Percentiles rank a stretch among this genome's conserved stretches.
These are phyloP conservation scores for Corythoichthys haematopterus DNA, from an alignment of 2,113 vertebrate genomes.

Conservation along the genomic window DNA sequence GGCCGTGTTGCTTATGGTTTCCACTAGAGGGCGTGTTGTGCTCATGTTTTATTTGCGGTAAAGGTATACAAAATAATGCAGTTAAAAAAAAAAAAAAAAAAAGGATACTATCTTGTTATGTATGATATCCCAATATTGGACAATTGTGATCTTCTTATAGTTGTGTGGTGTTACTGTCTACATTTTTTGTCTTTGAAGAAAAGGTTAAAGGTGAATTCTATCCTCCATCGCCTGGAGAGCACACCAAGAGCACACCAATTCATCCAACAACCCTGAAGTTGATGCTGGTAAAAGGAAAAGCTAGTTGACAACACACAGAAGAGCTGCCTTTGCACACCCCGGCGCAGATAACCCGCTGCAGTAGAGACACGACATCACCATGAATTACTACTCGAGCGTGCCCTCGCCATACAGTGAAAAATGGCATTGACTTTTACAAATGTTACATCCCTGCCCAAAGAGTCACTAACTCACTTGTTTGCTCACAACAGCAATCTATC, in stretches of 20 bases:
- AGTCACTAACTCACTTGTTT: slow-evolving; percentile 2
- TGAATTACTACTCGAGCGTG: slow-evolving; percentile 14
- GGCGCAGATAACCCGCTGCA: slow-evolving; percentile 20
- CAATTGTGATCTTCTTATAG: not conserved
- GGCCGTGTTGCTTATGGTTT: slow-evolving; percentile 14
- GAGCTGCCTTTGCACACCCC: not conserved
- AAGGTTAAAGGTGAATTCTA: slow-evolving; percentile 4
- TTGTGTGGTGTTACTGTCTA: too few relatives aligned
- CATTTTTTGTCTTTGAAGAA: not conserved
- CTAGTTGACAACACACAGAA: slow-evolving; percentile 4
- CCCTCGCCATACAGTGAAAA: slow-evolving; percentile 13
- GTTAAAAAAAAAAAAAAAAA: not conserved
- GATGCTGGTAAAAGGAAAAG: not conserved
- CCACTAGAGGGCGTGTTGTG: slow-evolving; percentile 53
- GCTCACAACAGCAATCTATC: slow-evolving; percentile 18
- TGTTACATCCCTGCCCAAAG: slow-evolving; percentile 21
- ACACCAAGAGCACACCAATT: not conserved
- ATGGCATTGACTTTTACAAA: slow-evolving; percentile 26
- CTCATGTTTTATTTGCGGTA: slow-evolving; percentile 6
- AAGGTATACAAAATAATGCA: not conserved
- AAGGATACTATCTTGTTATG: not conserved
- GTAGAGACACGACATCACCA: slow-evolving; percentile 9
- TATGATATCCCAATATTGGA: not conserved
- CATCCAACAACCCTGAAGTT: not conserved
- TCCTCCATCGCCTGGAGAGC: not conserved